Evolutionary conservation across 2,113 vertebrate genomes (phyloP), one percentile per base, ranked within the genome.

Genomic region (Takifugu bimaculatus): DNA sequence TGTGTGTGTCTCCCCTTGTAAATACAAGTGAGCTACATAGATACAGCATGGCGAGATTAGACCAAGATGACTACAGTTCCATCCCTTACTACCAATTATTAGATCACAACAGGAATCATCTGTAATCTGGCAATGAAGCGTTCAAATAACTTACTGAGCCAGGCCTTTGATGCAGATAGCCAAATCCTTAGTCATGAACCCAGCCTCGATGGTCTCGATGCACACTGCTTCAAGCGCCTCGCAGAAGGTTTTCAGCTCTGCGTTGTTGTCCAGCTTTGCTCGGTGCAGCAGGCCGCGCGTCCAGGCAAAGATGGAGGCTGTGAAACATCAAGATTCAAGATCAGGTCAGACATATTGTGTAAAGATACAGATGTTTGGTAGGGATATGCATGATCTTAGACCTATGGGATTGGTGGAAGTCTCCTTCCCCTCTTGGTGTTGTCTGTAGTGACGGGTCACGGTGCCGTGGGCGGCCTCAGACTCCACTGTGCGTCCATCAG

Each of bases 271-370:
- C 71, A 99, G 90, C 78, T 94, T 92, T 0, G 95, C 96, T 73
- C 97, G 90, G 83, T 99, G 96, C 60, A 94, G 92, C 5, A 99
- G 85, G 4, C 97, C 97, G 72, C 94, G 92, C 1, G 93, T 93
- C 97, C 97, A 99, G 0, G 97, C 97, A n/a, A 98, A 99, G 85
- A 99, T 95, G 77, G 97, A 99, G 73, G 97, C 97, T 99, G 65
- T 9, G 42, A 53, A 15, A 63, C 1, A 51, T 13, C 26, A 5
- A 13, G 2, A 26, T 13, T 43, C 3, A 56, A 1, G 2, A n/a
- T 45, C 3, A 13, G 5, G 2, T 9, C 20, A 48, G 12, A 2
- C 10, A 28, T 28, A 11, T 25, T 4, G 1, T 5, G 4, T 1
- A 39, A 5, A 26, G 2, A 15, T 35, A 1, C 0, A 14, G 2